phyloP scores from a whole-genome alignment of 53 echinoderm and acorn worm species.

The Zoroaster sp. region DNA sequence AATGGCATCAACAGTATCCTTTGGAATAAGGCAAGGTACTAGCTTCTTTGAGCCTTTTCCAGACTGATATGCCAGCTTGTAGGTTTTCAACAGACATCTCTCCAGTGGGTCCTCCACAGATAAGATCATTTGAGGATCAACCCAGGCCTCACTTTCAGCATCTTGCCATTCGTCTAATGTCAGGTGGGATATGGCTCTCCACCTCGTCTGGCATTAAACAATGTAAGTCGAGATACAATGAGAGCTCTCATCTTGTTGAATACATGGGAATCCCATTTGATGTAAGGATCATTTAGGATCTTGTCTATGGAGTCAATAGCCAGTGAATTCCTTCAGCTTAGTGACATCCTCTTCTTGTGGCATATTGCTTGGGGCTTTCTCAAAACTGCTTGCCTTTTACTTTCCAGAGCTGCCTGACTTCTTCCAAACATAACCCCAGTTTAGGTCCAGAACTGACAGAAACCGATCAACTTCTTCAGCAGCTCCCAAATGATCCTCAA shows the following conservation, averaged over 20 bases:
- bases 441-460: constrained; percentile 10
- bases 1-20: neutral
- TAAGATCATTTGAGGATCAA: neutral
- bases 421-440: constrained; percentile 17
- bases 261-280: neutral
- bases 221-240: neutral
- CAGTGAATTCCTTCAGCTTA: constrained; percentile 1
- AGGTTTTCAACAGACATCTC: neutral
- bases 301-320: neutral
- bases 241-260: neutral
- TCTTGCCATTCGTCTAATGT: constrained; percentile 12
- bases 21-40: neutral
- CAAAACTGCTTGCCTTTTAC: constrained; percentile 19
- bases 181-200: neutral
- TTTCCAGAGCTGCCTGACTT: constrained; percentile 1
- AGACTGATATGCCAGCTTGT: neutral
- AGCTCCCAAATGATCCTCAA: neutral
- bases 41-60: neutral
- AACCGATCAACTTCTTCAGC: constrained; percentile 12
- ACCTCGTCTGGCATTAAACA: constrained; percentile 4
- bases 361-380: constrained; percentile 11
- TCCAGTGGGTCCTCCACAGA: neutral
- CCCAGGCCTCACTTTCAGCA: neutral
- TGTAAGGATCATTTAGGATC: constrained; percentile 16
- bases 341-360: constrained; percentile 12